A percentile compares a stretch with the other conserved stretches of the same genome.
These are phyloP conservation scores for Phrynosoma platyrhinos DNA, from an alignment of 2,113 vertebrate species.

Conservation along the genomic window DNA sequence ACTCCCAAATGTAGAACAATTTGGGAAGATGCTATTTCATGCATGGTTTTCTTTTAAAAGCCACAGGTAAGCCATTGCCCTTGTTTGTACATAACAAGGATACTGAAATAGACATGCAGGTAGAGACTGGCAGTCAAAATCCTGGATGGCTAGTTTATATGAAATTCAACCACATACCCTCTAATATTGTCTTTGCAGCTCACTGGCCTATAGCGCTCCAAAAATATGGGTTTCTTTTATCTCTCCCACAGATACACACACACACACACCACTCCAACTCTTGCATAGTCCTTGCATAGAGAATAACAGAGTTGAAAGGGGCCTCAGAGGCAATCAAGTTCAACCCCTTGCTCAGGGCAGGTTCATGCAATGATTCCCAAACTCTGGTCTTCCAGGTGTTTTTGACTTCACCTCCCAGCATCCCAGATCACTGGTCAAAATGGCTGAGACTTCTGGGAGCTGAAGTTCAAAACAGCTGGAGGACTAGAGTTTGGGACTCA, in stretches of 20 bases:
- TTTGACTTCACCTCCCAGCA: too few species aligned
- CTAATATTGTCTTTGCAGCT: neutral
- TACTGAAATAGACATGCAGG: neutral
- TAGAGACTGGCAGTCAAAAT: neutral
- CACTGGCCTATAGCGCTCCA: neutral
- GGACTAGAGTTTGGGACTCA: too few species aligned
- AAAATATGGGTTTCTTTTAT: neutral
- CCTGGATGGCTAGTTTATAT: neutral
- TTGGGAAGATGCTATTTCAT: constrained; percentile 18
- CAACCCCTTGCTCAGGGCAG: too few species aligned
- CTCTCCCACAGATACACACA: neutral
- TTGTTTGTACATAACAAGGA: constrained; percentile 13
- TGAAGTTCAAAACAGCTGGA: too few species aligned
- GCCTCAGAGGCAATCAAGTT: too few species aligned
- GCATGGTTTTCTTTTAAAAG: constrained; percentile 29
- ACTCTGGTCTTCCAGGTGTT: too few species aligned
- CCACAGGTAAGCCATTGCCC: neutral
- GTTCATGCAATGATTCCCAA: too few species aligned
- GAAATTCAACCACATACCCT: neutral
- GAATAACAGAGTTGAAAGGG: too few species aligned
- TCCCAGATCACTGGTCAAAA: too few species aligned
- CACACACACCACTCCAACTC: too few species aligned
- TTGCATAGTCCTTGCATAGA: too few species aligned
- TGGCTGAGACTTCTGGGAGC: too few species aligned
- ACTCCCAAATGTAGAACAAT: neutral